Base-by-base conservation (phyloP, 2,797 vertebrate genomes). In the Epinephelus awoara region DNA sequence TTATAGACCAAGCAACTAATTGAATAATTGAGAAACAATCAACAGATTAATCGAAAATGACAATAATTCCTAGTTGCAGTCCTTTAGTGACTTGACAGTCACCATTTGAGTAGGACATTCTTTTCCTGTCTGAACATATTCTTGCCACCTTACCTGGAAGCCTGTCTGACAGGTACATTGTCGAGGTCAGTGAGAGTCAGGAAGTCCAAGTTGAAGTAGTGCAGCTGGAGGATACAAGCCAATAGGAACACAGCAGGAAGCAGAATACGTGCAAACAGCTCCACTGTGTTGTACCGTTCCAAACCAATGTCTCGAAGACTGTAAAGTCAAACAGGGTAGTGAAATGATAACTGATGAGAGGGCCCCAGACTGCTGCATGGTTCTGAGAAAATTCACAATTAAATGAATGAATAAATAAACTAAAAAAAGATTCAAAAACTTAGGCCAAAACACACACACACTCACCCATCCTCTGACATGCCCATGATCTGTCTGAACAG, bases 391-490 rank as follows among this genome's bases (percentile, higher is more conserved):
- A 58, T 9, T 14, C 5, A 42, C 10, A 4, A 54, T 19, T 12
- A 9, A 2, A 25, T 13, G 27, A 46, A 59, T 51, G 1, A 0
- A 42, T 10, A 11, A 42, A 42, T 23, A 21, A 50, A 29, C 10
- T 17, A 57, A 2, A 12, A 27, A 47, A 23, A 6, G 52, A 72
- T 29, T 19, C 13, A 29, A 9, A 13, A 64, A 56, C 23, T 17
- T 51, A n/a, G 5, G 2, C 2, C 0, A 11, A 44, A 6, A 42
- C 29, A 61, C 6, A 64, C 34, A 72, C 14, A 47, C 18, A 76
- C 92, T 92, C 72, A 95, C 96, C 95, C 93, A 15, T 96, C 96
- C 82, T 96, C 95, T 3, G 96, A 95, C 86, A 96, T 95, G 75
- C 95, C 94, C 83, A 96, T 91, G 44, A 95, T 94, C 80, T 96